Base-by-base conservation (phyloP, 2,797 vertebrate genomes). In the Geotrypetes seraphini region DNA sequence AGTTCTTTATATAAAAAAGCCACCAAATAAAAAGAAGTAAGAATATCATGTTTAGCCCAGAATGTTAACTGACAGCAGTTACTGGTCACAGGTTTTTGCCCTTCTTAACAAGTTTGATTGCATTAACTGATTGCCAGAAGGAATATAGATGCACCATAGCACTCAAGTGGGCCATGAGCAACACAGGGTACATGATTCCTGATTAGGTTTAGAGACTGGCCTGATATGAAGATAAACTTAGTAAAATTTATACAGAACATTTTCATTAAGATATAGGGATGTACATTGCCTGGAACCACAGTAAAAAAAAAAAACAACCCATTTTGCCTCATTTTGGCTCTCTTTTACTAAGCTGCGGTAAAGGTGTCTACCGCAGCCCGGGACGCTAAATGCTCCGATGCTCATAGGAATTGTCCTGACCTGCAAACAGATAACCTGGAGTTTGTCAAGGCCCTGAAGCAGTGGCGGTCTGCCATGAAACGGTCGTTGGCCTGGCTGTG, bases 61-160 rank as follows among this genome's bases (percentile, higher is more conserved):
- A 43, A 43, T 34, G 55, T 43, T 25, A 50, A 62, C 43, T 61
- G 47, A 56, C 59, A 56, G 36, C 60, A 38, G 60, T 57, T 63
- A 38, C 31, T 38, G 55, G 52, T 54, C 57, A 66, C 57, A 67
- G 53, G 56, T 53, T 66, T 61, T 51, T 66, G 25, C 48, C 60
- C 31, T 60, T 66, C 60, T 59, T 58, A 56, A 43, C 40, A 59
- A 56, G 29, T 66, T 69, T 60, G 47, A 57, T 66, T 62, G 42
- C 32, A 33, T 63, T 61, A 49, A 47, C 26, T 65, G 53, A 45
- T 54, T 65, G 54, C 65, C 53, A 54, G 2, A 43, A 30, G 41
- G 16, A 64, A 34, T 19, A 47, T 28, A 32, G 45, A 31, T 54
- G 36, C 47, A 54, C 39, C 14, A 25, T 50, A 37, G 31, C 51